These are phyloP conservation scores for Drosophila ambigua DNA, from an alignment of 1,140 invertebrate genomes.

Conservation along the genomic window DNA sequence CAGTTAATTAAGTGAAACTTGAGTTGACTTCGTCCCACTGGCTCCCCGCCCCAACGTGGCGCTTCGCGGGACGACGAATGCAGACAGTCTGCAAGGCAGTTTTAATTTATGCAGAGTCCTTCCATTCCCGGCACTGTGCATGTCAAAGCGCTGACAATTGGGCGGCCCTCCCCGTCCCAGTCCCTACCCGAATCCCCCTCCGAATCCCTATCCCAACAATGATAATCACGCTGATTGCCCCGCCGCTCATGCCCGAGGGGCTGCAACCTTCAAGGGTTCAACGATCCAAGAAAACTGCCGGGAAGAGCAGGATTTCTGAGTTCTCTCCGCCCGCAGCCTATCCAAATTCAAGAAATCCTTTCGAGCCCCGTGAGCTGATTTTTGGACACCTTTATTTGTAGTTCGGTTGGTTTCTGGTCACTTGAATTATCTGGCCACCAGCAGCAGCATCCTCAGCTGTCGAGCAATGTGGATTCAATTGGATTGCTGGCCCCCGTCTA, in stretches of 20 bases:
- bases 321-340: too few species aligned
- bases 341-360: too few species aligned
- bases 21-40: slow-evolving; percentile 30
- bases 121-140: slow-evolving; percentile 36
- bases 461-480: slow-evolving; percentile 44
- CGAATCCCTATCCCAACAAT: slow-evolving; percentile 28
- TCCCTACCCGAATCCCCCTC: slow-evolving; percentile 7
- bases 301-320: too few species aligned
- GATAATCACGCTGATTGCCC: slow-evolving; percentile 39
- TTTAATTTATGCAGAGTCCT: slow-evolving; percentile 67
- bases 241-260: too few species aligned
- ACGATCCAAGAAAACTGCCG: too few species aligned
- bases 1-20: slow-evolving; percentile 80
- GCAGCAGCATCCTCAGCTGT: slow-evolving; percentile 5
- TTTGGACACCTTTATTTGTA: too few species aligned
- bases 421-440: background rate
- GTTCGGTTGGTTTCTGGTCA: background rate
- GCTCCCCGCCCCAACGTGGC: background rate
- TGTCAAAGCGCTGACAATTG: slow-evolving; percentile 70
- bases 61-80: background rate
- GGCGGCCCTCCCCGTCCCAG: slow-evolving; percentile 18
- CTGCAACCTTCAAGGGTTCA: too few species aligned
- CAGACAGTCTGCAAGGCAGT: slow-evolving; percentile 21
- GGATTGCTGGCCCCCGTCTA: slow-evolving; percentile 1
- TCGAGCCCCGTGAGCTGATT: too few species aligned